Percentiles rank a stretch among this genome's conserved stretches.
These are phyloP conservation scores for Ptychochromis oligacanthus DNA, from an alignment of 2,113 vertebrate species.

Conservation along the genomic window DNA sequence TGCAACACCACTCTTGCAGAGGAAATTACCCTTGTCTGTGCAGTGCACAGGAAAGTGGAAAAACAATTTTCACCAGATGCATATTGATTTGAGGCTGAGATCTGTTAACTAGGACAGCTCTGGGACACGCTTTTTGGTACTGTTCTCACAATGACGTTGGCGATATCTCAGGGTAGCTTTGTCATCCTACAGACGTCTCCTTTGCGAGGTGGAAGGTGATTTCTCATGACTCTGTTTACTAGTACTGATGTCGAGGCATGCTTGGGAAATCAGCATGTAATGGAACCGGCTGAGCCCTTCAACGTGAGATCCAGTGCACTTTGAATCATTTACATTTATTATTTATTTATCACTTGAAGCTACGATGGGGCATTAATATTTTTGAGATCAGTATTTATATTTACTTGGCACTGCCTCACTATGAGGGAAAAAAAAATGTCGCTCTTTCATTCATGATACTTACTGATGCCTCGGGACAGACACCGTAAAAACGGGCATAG, in stretches of 20 bases:
- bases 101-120: constrained; percentile 35
- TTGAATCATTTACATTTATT: constrained; percentile 36
- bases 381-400: constrained; percentile 5
- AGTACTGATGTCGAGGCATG: constrained; percentile 35
- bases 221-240: constrained; percentile 52
- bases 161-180: constrained; percentile 33
- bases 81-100: constrained; percentile 47
- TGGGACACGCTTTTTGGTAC: constrained; percentile 17
- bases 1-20: constrained; percentile 10
- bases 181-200: constrained; percentile 49
- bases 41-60: constrained; percentile 4
- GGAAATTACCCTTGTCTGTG: constrained; percentile 7
- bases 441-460: constrained; percentile 59
- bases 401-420: constrained; percentile 26
- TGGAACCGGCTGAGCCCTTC: constrained; percentile 9
- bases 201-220: constrained; percentile 39
- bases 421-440: constrained; percentile 22
- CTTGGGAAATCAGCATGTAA: constrained; percentile 39
- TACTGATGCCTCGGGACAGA: constrained; percentile 41
- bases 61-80: constrained; percentile 33
- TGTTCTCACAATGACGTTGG: constrained; percentile 40
- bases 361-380: neutral
- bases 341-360: constrained; percentile 35
- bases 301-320: constrained; percentile 31
- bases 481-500: constrained; percentile 59